Base-by-base conservation (phyloP, 2,113 vertebrate genomes). In the Heliornis fulica region DNA sequence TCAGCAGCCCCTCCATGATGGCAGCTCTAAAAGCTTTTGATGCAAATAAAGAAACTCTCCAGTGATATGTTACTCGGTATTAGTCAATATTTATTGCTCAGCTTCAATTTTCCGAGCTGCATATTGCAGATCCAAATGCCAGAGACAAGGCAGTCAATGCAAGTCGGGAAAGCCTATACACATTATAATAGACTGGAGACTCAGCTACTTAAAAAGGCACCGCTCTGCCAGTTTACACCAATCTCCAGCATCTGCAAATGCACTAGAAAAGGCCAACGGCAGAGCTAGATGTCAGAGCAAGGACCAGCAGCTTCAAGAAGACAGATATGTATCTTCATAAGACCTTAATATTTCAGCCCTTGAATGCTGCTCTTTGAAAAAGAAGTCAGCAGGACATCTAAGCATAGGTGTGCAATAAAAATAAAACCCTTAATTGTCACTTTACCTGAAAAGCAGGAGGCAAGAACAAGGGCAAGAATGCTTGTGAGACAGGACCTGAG, bases 81-180 rank as follows among this genome's bases (percentile, higher is more conserved):
- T 77, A 74, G 87, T 80, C 93, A 91, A 90, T 95, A 95, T 72
- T 91, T 97, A 91, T 83, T 88, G 82, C 71, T 91, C 56, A 34
- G 59, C 7, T 32, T 85, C 74, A 79, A 0, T 66, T 95, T 85
- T 96, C 82, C 61, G n/a, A 93, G 70, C 34, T 1, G 0, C 32
- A 1, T 91, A 61, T 87, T 96, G 91, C 78, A 87, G 78, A 91
- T 66, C 7, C 70, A 82, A 91, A 69, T 26, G 54, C 57, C 81
- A 79, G 81, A 87, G 74, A 72, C 48, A 9, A 63, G 81, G 77
- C 57, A 82, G 89, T 80, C 93, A 82, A 57, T 87, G 66, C 23
- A 23, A 75, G 48, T 11, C 45, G 1, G 77, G 83, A 89, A 92
- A 93, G 76, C 68, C 56, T 43, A 17, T 32, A 66, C 19, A 53